These are phyloP conservation scores for Callimorpha dominula DNA, from an alignment of 2,888 invertebrate species.

Conservation along the genomic window DNA sequence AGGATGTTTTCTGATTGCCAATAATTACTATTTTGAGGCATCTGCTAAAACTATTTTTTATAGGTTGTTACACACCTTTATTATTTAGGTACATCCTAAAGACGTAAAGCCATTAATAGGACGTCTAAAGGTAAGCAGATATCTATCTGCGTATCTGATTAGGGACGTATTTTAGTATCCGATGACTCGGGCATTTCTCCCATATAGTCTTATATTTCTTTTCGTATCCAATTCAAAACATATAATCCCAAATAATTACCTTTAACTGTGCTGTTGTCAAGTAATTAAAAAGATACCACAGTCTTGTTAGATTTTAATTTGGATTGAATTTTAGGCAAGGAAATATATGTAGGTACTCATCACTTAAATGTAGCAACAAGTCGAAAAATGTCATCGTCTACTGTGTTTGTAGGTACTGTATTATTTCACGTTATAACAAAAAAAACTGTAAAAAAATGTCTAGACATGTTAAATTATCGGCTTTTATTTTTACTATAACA, in stretches of 20 bases:
- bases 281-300: conserved; percentile 1
- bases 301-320: conserved; percentile 7
- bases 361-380: conserved; percentile 39
- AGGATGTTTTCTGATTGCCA: conserved; percentile 1
- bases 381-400: conserved; percentile 29
- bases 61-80: neutral
- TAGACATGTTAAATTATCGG: conserved; percentile 40
- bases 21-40: neutral
- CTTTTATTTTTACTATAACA: conserved; percentile 38
- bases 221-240: neutral
- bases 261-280: neutral
- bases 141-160: neutral
- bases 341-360: conserved; percentile 27
- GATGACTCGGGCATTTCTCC: neutral
- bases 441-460: conserved; percentile 41
- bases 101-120: neutral
- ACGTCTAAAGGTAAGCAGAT: neutral
- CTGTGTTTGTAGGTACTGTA: conserved; percentile 25
- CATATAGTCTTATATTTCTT: neutral
- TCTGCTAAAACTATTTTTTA: neutral
- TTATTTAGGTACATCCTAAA: neutral
- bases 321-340: conserved; percentile 28
- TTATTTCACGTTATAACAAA: conserved; percentile 20
- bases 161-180: neutral
- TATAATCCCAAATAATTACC: neutral